Evolutionary conservation across 2,113 vertebrate species (phyloP), one percentile per base, ranked within the genome.

Genomic region (Stomatorhinus ivindoensis): DNA sequence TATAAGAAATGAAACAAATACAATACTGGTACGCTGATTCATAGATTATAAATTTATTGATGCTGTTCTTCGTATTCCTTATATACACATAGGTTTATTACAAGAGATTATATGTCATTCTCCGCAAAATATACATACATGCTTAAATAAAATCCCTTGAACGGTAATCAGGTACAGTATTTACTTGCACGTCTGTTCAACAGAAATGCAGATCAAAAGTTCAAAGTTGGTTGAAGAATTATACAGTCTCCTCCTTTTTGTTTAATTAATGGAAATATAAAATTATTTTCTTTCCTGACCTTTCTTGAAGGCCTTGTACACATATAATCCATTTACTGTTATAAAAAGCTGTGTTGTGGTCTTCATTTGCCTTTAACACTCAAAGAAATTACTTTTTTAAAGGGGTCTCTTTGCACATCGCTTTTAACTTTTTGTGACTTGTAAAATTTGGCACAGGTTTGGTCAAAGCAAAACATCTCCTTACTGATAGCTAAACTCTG

Each of bases 1-100:
- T 83, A 50, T 44, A 80, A n/a, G 50, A 83, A 55, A 82, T 35
- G 6, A 84, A 58, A 53, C 17, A 46, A 89, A n/a, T 35, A n/a
- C 31, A 27, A 10, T 84, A 31, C n/a, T 53, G 10, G 46, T 9
- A 80, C 17, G 48, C 53, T 51, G 46, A 73, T 51, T 84, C 21
- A 84, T 89, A 58, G 53, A 19, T 58, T 89, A 89, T 53, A 84
- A 89, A 84, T 89, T 89, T 89, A 89, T 89, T 84, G 76, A 89
- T 61, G 39, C 42, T 11, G 51, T 42, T 84, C n/a, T 89, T 48
- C 9, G n/a, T 53, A 3, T 82, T 55, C 31, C 24, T 61, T 89
- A 89, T 89, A 89, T 82, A 82, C 88, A 89, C 51, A 61, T 58
- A 84, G 48, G 82, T 53, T 86, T 51, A 42, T 58, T 55, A 87